These are phyloP conservation scores for Chrysolina oricalcia DNA, from an alignment of 2,888 invertebrate species.

Conservation along the genomic window DNA sequence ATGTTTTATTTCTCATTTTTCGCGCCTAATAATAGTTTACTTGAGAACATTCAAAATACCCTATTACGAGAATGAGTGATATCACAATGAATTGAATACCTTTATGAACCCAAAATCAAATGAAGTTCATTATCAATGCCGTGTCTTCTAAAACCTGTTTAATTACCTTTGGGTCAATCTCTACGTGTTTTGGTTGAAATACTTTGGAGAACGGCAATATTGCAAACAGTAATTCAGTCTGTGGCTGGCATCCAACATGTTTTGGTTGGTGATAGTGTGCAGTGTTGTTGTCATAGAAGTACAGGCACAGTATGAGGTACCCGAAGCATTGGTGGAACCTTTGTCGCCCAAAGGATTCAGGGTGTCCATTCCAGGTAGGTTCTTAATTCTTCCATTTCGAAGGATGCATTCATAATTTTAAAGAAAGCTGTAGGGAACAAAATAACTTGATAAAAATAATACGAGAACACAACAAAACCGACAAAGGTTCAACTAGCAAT, in stretches of 20 bases:
- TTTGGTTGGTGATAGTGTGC: conserved; percentile 33
- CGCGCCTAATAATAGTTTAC: not conserved
- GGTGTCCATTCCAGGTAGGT: conserved; percentile 78
- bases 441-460: no score
- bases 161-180: not conserved
- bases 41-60: not conserved
- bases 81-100: not conserved
- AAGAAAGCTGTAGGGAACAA: no score
- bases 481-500: no score
- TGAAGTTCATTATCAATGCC: not conserved
- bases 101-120: not conserved
- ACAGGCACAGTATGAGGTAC: conserved; percentile 69
- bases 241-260: conserved; percentile 15
- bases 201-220: not conserved
- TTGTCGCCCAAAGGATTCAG: conserved; percentile 76
- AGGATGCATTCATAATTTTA: no score
- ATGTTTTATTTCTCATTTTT: no score
- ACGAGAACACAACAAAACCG: no score
- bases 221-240: conserved; percentile 12
- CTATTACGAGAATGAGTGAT: not conserved
- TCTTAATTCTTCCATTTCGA: no score
- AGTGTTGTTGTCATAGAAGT: conserved; percentile 28
- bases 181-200: not conserved
- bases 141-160: conserved; percentile 27
- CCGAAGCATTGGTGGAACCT: conserved; percentile 75